phyloP scores from a whole-genome alignment of 2,113 vertebrate genomes.

The Rhabdomys dilectus region DNA sequence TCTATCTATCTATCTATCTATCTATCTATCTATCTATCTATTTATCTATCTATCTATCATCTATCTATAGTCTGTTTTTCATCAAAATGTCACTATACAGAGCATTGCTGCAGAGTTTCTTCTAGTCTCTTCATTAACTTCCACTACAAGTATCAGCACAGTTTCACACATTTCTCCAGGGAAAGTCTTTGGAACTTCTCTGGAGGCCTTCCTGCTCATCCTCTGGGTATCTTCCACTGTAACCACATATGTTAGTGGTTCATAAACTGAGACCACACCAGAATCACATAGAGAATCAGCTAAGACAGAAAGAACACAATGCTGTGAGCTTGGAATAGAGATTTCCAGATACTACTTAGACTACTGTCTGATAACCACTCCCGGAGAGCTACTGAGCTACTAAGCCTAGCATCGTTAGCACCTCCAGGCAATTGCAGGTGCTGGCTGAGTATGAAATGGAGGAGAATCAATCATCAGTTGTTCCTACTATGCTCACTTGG shows the following conservation, averaged over 20 bases:
- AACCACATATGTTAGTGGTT: not conserved
- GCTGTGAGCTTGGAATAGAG: accelerated
- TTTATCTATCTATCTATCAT: too few relatives aligned
- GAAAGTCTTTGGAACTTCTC: not conserved
- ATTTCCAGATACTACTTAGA: not conserved
- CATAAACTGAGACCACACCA: not conserved
- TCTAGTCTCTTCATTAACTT: not conserved
- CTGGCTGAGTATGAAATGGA: not conserved
- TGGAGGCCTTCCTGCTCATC: not conserved
- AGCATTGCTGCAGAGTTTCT: not conserved
- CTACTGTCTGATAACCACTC: not conserved
- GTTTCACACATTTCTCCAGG: not conserved
- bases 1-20: too few relatives aligned
- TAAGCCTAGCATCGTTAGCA: not conserved
- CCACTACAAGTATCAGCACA: not conserved
- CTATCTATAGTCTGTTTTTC: too few relatives aligned
- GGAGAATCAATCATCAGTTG: not conserved
- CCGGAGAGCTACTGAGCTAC: not conserved
- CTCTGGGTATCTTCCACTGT: not conserved
- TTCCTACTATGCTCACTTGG: not conserved
- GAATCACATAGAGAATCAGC: not conserved
- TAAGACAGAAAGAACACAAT: not conserved
- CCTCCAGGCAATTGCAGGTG: accelerated
- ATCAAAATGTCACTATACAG: not conserved
- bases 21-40: too few relatives aligned